These are phyloP conservation scores for Abrostola triplasia DNA, from an alignment of 2,888 invertebrate genomes.

Conservation along the genomic window DNA sequence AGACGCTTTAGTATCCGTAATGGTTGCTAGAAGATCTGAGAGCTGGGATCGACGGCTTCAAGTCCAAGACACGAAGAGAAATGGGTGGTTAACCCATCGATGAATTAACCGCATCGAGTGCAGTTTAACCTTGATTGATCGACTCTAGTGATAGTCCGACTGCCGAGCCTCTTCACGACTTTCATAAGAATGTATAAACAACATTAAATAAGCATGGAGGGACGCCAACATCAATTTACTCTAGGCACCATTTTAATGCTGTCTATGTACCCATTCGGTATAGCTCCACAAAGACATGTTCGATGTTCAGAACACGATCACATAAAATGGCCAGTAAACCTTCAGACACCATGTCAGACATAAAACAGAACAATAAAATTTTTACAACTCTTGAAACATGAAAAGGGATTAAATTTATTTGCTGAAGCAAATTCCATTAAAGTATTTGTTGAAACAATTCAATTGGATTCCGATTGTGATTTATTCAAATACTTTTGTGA, in stretches of 20 bases:
- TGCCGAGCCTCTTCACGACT: background rate
- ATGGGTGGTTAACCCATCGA: no score
- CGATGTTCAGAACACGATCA: conserved; percentile 63
- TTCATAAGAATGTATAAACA: background rate
- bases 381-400: conserved; percentile 72
- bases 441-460: conserved; percentile 58
- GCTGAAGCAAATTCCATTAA: conserved; percentile 56
- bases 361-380: conserved; percentile 71
- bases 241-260: conserved; percentile 29
- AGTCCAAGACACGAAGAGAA: no score
- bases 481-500: conserved; percentile 37
- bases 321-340: conserved; percentile 70
- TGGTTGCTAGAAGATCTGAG: no score
- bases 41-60: no score
- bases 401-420: conserved; percentile 68
- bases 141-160: no score
- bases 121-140: no score
- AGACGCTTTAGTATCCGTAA: no score
- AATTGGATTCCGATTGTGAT: conserved; percentile 50
- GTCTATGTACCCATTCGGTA: conserved; percentile 25
- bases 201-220: background rate
- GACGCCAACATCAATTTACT: conserved; percentile 13
- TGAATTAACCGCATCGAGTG: no score
- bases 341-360: conserved; percentile 64
- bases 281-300: conserved; percentile 50